phyloP scores from a whole-genome alignment of 2,797 vertebrate genomes.

The Chelon auratus region DNA sequence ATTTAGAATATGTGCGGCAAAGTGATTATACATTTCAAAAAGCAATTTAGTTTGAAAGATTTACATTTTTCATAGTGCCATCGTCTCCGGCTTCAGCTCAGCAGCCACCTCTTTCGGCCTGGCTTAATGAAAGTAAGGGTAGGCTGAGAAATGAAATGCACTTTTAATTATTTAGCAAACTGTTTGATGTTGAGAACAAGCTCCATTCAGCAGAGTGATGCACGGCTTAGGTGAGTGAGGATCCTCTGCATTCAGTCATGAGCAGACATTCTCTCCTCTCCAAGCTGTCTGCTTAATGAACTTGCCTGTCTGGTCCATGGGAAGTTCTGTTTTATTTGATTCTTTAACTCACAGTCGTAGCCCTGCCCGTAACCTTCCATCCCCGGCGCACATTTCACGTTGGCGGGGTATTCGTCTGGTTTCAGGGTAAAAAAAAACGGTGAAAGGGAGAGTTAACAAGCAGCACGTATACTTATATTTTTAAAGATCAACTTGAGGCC shows the following conservation, averaged over 20 bases:
- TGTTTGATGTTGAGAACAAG: constrained; percentile 47
- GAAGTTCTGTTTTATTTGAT: constrained; percentile 54
- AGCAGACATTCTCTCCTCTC: constrained; percentile 29
- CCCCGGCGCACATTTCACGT: constrained; percentile 11
- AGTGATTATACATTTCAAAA: constrained; percentile 35
- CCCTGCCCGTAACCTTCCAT: constrained; percentile 7
- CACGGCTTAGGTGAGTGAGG: constrained; percentile 17
- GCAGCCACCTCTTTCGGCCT: constrained; percentile 23
- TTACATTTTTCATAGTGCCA: constrained; percentile 22
- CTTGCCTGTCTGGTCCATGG: constrained; percentile 35
- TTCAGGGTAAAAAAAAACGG: neutral
- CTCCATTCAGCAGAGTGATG: constrained; percentile 54
- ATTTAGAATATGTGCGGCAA: constrained; percentile 1
- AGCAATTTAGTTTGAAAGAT: constrained; percentile 9
- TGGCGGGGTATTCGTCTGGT: constrained; percentile 9
- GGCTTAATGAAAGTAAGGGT: constrained; percentile 29
- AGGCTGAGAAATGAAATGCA: constrained; percentile 61
- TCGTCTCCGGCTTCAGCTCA: constrained; percentile 20
- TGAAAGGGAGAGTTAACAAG: constrained; percentile 9
- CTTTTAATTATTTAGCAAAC: constrained; percentile 72
- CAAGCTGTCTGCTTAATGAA: constrained; percentile 61
- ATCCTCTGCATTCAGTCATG: constrained; percentile 55
- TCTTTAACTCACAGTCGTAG: constrained; percentile 58
- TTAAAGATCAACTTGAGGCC: constrained; percentile 28
- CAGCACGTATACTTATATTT: constrained; percentile 9